These are phyloP conservation scores for Drosophila fuyamai DNA, from an alignment of 1,140 invertebrate species.

Conservation along the genomic window DNA sequence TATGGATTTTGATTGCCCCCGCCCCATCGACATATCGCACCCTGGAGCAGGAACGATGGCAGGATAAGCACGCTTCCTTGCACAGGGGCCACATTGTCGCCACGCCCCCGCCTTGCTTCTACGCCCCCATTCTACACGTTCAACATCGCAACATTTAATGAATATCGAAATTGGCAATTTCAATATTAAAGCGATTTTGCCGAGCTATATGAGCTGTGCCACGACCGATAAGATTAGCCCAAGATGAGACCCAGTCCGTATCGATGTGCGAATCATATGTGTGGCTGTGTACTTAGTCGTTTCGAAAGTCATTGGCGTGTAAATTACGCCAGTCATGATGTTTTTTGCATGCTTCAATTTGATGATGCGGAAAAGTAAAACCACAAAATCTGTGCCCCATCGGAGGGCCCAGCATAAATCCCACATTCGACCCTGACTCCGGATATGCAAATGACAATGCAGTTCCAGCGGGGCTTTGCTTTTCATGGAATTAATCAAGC, in stretches of 20 bases:
- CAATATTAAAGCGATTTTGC: conserved; percentile 76
- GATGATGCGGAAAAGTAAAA: conserved; percentile 80
- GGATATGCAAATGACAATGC: conserved; percentile 78
- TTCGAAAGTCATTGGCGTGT: conserved; percentile 77
- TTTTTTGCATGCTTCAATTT: conserved; percentile 64
- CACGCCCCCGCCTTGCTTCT: background rate
- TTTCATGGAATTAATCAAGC: conserved; percentile 41
- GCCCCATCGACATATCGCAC: conserved; percentile 4
- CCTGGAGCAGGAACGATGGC: conserved; percentile 54
- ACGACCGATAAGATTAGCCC: conserved; percentile 73
- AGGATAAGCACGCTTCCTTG: conserved; percentile 74
- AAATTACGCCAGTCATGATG: conserved; percentile 78
- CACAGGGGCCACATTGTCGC: conserved; percentile 43
- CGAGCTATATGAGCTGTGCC: conserved; percentile 75
- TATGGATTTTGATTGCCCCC: conserved; percentile 77
- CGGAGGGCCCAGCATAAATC: conserved; percentile 42
- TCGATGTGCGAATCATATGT: conserved; percentile 17
- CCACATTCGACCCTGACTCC: conserved; percentile 16
- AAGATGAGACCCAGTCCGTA: conserved; percentile 59
- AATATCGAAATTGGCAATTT: conserved; percentile 81
- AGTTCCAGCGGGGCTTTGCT: conserved; percentile 28
- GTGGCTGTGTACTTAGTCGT: conserved; percentile 53
- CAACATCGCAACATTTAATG: conserved; percentile 69
- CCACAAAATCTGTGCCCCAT: conserved; percentile 58
- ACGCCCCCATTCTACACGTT: background rate